Base-by-base conservation (phyloP, 2,113 vertebrate species). In the Erinaceus europaeus region DNA sequence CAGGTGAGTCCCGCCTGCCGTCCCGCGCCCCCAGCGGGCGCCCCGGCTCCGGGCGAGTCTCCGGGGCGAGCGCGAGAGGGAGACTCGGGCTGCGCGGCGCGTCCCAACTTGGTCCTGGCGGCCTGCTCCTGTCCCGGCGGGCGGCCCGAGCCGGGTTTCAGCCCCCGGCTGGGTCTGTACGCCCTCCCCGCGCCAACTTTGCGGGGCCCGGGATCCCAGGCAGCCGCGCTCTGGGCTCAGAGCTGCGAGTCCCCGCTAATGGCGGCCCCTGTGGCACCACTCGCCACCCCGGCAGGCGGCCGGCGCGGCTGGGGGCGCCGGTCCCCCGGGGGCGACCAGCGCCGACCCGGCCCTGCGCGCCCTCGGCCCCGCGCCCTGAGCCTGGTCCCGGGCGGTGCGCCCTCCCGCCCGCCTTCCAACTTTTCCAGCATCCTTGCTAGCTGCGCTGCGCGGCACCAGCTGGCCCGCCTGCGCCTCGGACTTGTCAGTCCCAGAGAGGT, bases 1-100 rank as follows among this genome's bases (percentile, higher is more conserved):
- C 91, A 92, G 95, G 95, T 95, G 94, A 95, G 94, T 94, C 69
- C 65, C 72, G 67, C 57, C 48, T 4, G 57, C 69, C 52, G 65
- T 61, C 90, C 85, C 65, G 48, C 61, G 25, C n/a, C 85, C 74
- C 65, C 25, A 44, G 6, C 29, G 21, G 0, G 52, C n/a, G 27
- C 55, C 40, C 72, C 32, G 29, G 69, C 48, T 40, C 44, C n/a
- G 38, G 0, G 0, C 9, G 32, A 86, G 68, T 20, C 71, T 84
- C 50, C 17, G 0, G 65, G 0, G 85, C 57, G 40, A 12, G 20
- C 74, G 85, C 62, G 32, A 11, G 18, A 64, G 7, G 20, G 20
- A 64, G 38, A 25, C 25, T 2, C 67, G 2, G 34, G 88, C 13
- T 79, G 40, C 1, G 75, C 65, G 20, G n/a, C 15, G 77, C 13